Percentiles rank a stretch among this genome's conserved stretches.
phyloP scores from a whole-genome alignment of 2,113 vertebrate genomes.

The Leucosticte australis region DNA sequence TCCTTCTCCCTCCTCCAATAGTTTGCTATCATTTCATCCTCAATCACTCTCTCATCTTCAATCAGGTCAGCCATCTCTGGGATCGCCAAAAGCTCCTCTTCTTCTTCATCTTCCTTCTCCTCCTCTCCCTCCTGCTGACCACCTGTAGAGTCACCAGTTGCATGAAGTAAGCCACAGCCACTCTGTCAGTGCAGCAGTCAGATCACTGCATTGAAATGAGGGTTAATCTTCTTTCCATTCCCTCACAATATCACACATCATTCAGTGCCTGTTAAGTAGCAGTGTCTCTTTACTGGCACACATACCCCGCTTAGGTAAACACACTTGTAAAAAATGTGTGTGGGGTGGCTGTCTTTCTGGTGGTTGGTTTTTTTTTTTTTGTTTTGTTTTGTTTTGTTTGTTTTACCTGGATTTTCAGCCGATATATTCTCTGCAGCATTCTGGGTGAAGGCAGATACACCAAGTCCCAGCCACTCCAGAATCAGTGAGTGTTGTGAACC shows the following conservation, averaged over 20 bases:
- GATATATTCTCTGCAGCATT: slow-evolving; percentile 41
- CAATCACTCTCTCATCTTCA: slow-evolving; percentile 85
- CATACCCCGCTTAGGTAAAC: background rate
- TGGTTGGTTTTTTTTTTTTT: background rate
- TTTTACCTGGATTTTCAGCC: slow-evolving; percentile 73
- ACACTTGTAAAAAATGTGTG: background rate
- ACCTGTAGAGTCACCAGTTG: slow-evolving; percentile 28
- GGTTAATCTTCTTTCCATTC: background rate
- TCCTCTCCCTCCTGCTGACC: slow-evolving; percentile 55
- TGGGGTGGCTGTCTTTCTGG: background rate
- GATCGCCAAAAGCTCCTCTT: slow-evolving; percentile 79
- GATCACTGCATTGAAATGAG: background rate
- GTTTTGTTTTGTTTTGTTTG: background rate
- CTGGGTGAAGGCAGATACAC: slow-evolving; percentile 65
- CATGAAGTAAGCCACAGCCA: background rate
- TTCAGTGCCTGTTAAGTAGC: background rate
- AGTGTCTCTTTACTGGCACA: background rate
- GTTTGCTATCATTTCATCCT: slow-evolving; percentile 68
- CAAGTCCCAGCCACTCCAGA: slow-evolving; percentile 86
- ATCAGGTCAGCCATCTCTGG: slow-evolving; percentile 88
- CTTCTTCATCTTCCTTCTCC: slow-evolving; percentile 45
- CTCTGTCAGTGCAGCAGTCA: background rate
- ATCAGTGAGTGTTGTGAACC: slow-evolving; percentile 70
- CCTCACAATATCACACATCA: background rate
- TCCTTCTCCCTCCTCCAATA: slow-evolving; percentile 36